These are phyloP conservation scores for Ips typographus DNA, from an alignment of 1,140 invertebrate genomes.

Conservation along the genomic window DNA sequence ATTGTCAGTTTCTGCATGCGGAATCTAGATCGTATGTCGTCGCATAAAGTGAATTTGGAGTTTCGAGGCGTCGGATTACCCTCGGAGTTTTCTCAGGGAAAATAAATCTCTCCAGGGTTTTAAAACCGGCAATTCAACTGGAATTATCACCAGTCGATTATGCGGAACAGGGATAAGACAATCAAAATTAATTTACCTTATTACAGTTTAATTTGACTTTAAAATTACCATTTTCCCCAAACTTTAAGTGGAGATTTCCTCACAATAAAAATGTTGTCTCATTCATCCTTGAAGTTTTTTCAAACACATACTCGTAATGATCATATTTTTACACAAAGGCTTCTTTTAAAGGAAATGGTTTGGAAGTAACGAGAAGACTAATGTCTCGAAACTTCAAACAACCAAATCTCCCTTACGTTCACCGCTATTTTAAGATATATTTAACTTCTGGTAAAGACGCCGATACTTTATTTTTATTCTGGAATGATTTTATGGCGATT, in stretches of 20 bases:
- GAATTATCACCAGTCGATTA: not conserved
- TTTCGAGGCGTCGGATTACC: slow-evolving; percentile 7
- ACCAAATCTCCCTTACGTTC: slow-evolving; percentile 28
- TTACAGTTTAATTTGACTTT: not conserved
- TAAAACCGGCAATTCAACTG: not conserved
- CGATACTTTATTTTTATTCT: slow-evolving; percentile 16
- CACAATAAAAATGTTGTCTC: not conserved
- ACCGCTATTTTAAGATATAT: slow-evolving; percentile 12
- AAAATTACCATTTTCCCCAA: not conserved
- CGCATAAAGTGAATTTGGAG: slow-evolving; percentile 5
- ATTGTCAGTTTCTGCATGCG: not conserved
- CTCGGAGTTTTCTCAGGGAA: not conserved
- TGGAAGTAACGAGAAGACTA: slow-evolving; percentile 27
- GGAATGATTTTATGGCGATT: slow-evolving; percentile 6
- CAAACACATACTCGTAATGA: slow-evolving; percentile 13
- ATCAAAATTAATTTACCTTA: not conserved
- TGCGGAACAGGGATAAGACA: too few species aligned
- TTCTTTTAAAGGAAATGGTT: slow-evolving; percentile 24
- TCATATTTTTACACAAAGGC: slow-evolving; percentile 24
- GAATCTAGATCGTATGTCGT: not conserved
- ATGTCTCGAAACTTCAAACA: slow-evolving; percentile 29
- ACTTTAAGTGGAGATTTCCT: too few species aligned
- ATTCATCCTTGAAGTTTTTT: slow-evolving; percentile 2
- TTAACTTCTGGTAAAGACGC: slow-evolving; percentile 25
- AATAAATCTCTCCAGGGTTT: not conserved